Evolutionary conservation across 2,888 invertebrate genomes (phyloP), one percentile per base, ranked within the genome.

Genomic region (Antheraea assamensis): DNA sequence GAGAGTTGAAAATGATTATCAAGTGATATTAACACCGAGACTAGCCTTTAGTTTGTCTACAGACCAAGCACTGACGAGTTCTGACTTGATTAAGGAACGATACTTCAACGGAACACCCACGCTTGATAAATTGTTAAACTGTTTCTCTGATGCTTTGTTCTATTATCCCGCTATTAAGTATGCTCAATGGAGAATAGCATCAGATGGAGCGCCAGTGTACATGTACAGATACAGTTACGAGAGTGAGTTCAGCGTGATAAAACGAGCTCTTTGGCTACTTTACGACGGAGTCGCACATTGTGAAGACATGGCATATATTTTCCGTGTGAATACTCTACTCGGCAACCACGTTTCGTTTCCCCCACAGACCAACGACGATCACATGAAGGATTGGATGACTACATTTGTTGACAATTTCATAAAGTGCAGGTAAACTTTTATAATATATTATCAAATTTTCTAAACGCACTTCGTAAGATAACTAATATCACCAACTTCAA

Each of bases 261-360:
- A 93, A 77, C 82, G 74, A 15, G 78, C 75, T 0, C 24, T 77
- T 10, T 77, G 78, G 75, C 55, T 75, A 35, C 70, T 87, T 0
- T 80, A 92, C 15, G 85, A 87, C 2, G 93, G 92, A 66, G 80
- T 79, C 2, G 78, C 74, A 10, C 95, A 95, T 74, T 88, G 90
- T 3, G 95, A 95, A 77, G 95, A 95, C 78, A 77, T 95, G 79
- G 90, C 90, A 0, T 91, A 90, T 70, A 78, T 95, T 19, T 93
- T 95, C 24, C 74, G 77, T 19, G 71, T 66, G 2, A 78, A 78
- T 66, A 75, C 76, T 0, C 35, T 78, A 61, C 24, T 80, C 15
- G 75, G 75, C 3, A 71, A 79, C 42, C 49, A 76, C 70, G 64
- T 75, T 3, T 76, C 78, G 5, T 74, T 78, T 47, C 77, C 79